These are phyloP conservation scores for Bolinopsis microptera DNA, from an alignment of 37 sponge, comb jelly and placozoan genomes.

Conservation along the genomic window DNA sequence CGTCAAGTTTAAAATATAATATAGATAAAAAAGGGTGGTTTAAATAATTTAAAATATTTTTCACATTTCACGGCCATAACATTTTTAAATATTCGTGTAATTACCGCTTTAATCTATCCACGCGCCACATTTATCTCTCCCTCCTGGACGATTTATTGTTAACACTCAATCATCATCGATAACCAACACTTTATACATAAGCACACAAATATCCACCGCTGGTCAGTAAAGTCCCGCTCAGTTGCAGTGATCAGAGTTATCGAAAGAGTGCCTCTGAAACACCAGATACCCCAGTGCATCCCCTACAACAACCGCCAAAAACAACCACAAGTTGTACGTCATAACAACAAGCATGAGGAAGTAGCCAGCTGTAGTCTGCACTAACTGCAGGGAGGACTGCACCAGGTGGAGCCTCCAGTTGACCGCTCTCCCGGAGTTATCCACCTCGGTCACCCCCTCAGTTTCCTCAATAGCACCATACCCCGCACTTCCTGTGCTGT, in stretches of 20 bases:
- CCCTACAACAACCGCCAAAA: slow-evolving; percentile 40
- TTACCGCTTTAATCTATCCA: background rate
- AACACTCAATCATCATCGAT: background rate
- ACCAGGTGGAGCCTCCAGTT: slow-evolving; percentile 60
- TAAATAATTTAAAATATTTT: too few relatives aligned
- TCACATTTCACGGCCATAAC: background rate
- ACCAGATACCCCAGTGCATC: slow-evolving; percentile 52
- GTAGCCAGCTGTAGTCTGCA: background rate
- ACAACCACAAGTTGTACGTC: slow-evolving; percentile 64
- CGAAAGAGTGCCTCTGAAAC: slow-evolving; percentile 57
- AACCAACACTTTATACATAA: too few relatives aligned
- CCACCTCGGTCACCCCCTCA: background rate
- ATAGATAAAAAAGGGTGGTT: too few relatives aligned
- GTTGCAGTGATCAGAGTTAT: slow-evolving; percentile 63
- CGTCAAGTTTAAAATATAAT: too few relatives aligned
- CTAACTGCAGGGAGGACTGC: background rate
- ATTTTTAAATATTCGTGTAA: background rate
- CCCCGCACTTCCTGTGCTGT: background rate
- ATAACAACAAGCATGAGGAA: slow-evolving; percentile 60
- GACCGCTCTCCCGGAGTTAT: background rate
- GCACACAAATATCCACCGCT: too few relatives aligned
- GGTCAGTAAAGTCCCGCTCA: background rate
- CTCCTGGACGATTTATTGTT: background rate
- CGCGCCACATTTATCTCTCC: background rate
- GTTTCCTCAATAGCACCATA: background rate